Percentiles rank a stretch among this genome's conserved stretches.
Conservation (phyloP, 2,113 vertebrate species). For the Elephas maximus region DNA sequence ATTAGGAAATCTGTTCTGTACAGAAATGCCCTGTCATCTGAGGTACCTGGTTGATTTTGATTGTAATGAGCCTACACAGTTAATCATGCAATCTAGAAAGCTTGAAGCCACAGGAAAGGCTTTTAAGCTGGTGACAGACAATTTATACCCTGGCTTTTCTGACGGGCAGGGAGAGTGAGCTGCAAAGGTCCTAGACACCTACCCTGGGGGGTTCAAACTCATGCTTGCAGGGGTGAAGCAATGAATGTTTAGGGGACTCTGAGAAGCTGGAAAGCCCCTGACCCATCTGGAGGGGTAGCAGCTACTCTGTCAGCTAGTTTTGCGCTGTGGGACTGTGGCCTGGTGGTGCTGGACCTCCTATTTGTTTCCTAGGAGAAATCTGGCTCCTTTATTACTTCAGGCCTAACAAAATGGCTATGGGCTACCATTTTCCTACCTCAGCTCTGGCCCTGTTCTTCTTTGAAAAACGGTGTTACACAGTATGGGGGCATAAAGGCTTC, state of each 20-base stretch:
- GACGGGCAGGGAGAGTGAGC: not conserved
- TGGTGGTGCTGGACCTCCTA: not conserved
- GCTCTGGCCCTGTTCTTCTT: too few species aligned
- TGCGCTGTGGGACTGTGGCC: not conserved
- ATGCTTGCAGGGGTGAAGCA: not conserved
- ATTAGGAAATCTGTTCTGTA: not conserved
- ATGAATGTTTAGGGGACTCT: not conserved
- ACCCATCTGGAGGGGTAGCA: not conserved
- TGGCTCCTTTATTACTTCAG: not conserved
- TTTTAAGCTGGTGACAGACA: not conserved
- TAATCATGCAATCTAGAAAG: conserved; percentile 18
- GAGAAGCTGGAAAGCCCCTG: not conserved
- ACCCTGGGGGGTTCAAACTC: not conserved
- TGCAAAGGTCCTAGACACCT: not conserved
- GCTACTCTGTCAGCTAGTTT: not conserved
- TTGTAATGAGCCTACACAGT: not conserved
- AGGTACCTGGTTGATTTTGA: not conserved
- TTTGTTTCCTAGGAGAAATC: not conserved
- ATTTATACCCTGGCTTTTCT: not conserved
- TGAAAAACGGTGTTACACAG: not conserved
- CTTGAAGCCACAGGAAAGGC: not conserved
- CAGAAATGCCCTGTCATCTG: not conserved
- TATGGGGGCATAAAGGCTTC: not conserved
- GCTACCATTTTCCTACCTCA: not conserved
- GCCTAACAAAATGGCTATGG: not conserved